Conservation (phyloP, 1,140 invertebrate genomes). For the Euura lappo region DNA sequence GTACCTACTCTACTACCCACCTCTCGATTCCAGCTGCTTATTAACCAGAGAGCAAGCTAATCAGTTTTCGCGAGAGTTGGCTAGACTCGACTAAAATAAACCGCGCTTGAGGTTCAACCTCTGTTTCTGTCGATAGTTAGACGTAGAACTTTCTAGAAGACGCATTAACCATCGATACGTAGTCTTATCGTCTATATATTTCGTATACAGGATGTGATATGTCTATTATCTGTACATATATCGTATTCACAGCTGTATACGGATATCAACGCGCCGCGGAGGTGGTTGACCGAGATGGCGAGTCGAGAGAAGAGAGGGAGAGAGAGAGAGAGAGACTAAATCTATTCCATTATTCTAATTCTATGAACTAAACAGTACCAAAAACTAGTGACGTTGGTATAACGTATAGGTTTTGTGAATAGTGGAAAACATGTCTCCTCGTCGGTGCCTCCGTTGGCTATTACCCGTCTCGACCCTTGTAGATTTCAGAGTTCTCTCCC, state of each 20-base stretch:
- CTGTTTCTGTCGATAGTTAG: no score
- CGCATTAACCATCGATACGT: neutral
- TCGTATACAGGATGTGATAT: no score
- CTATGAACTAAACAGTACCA: neutral
- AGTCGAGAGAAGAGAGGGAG: neutral
- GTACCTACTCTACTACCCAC: no score
- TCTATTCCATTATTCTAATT: neutral
- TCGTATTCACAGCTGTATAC: neutral
- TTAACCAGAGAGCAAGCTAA: constrained; percentile 7
- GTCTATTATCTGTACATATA: no score
- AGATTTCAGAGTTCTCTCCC: neutral
- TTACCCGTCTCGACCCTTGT: neutral
- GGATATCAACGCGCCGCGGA: neutral
- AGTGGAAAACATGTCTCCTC: neutral
- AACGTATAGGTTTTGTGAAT: neutral
- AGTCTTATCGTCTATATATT: neutral
- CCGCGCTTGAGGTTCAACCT: neutral
- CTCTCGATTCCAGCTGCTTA: neutral
- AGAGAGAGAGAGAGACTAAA: neutral
- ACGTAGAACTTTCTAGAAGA: no score
- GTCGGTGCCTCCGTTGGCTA: neutral
- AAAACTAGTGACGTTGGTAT: neutral
- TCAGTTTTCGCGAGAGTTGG: constrained; percentile 6
- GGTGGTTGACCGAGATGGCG: neutral
- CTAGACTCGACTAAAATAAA: neutral